phyloP scores from a whole-genome alignment of 2,797 vertebrate genomes.

The Sebastes steindachneri region DNA sequence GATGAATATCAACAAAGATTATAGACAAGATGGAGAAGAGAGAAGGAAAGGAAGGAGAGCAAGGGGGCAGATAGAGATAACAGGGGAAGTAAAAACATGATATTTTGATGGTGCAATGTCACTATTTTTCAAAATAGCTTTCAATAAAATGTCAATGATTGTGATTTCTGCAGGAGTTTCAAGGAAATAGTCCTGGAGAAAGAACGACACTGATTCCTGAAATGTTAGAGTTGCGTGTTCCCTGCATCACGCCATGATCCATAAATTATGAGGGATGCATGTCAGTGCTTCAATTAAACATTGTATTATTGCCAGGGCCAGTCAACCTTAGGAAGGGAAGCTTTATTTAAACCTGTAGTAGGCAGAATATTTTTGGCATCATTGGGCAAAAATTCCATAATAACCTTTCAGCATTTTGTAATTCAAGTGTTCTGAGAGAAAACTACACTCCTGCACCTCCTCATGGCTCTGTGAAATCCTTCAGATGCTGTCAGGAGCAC shows the following conservation, averaged over 20 bases:
- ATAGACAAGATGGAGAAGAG: background rate
- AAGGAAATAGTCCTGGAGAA: background rate
- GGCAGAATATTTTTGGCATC: too few species aligned
- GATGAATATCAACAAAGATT: constrained; percentile 45
- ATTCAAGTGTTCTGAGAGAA: too few species aligned
- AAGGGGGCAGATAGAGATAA: background rate
- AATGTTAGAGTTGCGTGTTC: background rate
- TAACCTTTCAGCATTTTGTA: too few species aligned
- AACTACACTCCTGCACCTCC: accelerated
- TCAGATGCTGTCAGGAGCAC: too few species aligned
- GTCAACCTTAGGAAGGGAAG: background rate
- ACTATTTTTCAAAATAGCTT: background rate
- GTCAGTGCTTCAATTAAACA: constrained; percentile 6
- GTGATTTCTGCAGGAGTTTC: background rate
- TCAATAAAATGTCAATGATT: background rate
- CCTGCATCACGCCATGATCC: background rate
- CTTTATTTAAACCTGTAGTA: background rate
- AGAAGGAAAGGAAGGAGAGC: background rate
- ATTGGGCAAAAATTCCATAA: too few species aligned
- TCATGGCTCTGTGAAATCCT: too few species aligned
- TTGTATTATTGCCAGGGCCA: background rate
- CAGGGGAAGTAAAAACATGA: background rate
- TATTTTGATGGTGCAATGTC: background rate
- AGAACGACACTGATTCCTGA: background rate
- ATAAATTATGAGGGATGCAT: constrained; percentile 23